phyloP scores from a whole-genome alignment of 2,888 invertebrate species.

The Phalangium opilio region DNA sequence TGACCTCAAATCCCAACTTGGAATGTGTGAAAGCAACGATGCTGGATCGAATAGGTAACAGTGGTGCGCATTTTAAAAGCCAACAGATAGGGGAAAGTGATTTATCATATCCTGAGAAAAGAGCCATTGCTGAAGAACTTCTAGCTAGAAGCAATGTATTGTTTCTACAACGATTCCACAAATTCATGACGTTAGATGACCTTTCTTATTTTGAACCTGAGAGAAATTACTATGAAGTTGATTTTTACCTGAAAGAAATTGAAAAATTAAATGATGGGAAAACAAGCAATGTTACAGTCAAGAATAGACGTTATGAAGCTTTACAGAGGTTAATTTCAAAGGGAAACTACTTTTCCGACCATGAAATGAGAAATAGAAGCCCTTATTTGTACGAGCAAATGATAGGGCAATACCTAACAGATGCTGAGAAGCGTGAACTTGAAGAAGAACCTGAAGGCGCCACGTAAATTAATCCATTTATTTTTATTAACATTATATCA shows the following conservation, averaged over 20 bases:
- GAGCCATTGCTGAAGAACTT: conserved; percentile 46
- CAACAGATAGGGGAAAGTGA: conserved; percentile 66
- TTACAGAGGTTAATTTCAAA: conserved; percentile 52
- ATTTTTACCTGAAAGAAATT: conserved; percentile 45
- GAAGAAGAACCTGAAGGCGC: conserved; percentile 28
- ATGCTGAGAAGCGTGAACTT: conserved; percentile 46
- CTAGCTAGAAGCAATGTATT: conserved; percentile 47
- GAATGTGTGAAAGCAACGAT: background rate
- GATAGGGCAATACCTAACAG: conserved; percentile 66
- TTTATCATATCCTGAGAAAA: conserved; percentile 50
- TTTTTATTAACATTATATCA: no score
- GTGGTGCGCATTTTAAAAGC: conserved; percentile 56
- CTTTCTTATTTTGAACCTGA: conserved; percentile 47
- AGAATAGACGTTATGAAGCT: conserved; percentile 69
- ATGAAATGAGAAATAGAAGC: conserved; percentile 82
- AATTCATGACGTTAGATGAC: conserved; percentile 48
- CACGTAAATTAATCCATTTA: no score
- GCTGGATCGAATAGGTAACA: conserved; percentile 36
- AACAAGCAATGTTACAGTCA: conserved; percentile 39
- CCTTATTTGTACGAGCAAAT: conserved; percentile 79
- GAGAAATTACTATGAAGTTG: conserved; percentile 41
- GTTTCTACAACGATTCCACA: conserved; percentile 64
- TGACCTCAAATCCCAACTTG: no score
- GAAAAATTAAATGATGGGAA: conserved; percentile 17
- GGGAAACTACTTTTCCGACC: conserved; percentile 69